Conservation (phyloP, 2,797 vertebrate species). For the Synanceia verrucosa region DNA sequence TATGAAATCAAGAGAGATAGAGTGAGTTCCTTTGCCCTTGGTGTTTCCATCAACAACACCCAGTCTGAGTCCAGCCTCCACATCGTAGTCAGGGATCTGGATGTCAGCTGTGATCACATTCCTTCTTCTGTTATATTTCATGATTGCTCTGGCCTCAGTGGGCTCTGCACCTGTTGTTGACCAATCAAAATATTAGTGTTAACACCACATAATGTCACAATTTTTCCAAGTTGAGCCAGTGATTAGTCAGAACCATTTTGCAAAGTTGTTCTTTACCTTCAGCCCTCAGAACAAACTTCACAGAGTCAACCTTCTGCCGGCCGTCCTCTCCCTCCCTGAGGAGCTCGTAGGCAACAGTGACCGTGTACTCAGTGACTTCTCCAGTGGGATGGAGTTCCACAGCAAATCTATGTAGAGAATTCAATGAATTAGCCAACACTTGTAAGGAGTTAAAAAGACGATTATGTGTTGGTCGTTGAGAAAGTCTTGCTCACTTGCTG, state of each 20-base stretch:
- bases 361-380: conserved; percentile 87
- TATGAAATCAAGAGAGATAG: conserved; percentile 85
- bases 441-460: neutral
- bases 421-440: neutral
- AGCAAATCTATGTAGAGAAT: conserved; percentile 79
- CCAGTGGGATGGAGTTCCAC: conserved; percentile 88
- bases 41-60: conserved; percentile 80
- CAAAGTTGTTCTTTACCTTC: conserved; percentile 85
- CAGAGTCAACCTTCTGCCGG: conserved; percentile 80
- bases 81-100: conserved; percentile 85
- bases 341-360: conserved; percentile 81
- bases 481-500: conserved; percentile 83
- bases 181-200: conserved; percentile 11
- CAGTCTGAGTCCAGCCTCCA: conserved; percentile 87
- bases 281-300: conserved; percentile 85
- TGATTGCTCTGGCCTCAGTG: conserved; percentile 80
- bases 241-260: too few species aligned
- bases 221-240: too few species aligned
- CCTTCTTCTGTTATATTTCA: conserved; percentile 88
- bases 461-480: neutral
- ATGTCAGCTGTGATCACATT: conserved; percentile 84
- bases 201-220: too few species aligned
- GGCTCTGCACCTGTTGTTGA: conserved; percentile 78
- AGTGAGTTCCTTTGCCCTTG: conserved; percentile 79
- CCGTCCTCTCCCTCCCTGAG: conserved; percentile 77